phyloP scores from a whole-genome alignment of 2,113 vertebrate species.

The Orcinus orca region DNA sequence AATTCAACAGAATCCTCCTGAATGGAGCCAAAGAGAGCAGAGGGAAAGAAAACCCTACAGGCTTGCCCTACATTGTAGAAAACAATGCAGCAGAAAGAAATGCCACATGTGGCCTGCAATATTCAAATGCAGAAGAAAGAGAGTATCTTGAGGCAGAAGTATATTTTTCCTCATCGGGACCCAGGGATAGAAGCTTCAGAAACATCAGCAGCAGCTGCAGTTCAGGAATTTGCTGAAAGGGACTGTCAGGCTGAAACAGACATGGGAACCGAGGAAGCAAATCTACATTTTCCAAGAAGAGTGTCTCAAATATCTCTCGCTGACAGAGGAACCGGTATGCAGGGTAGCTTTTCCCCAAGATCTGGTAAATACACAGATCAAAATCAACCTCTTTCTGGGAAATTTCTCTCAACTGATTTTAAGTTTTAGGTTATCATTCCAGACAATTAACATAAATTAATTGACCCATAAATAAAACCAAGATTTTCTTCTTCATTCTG shows the following conservation, averaged over 20 bases:
- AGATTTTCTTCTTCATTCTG: neutral
- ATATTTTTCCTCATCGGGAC: neutral
- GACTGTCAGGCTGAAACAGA: neutral
- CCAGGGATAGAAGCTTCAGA: neutral
- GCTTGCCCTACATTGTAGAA: neutral
- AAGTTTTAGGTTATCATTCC: neutral
- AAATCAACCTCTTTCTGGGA: neutral
- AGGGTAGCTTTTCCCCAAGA: neutral
- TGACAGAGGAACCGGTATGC: neutral
- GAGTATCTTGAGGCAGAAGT: neutral
- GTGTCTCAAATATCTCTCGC: neutral
- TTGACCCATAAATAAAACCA: neutral
- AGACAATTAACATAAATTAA: neutral
- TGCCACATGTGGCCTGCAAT: neutral
- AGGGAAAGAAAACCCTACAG: neutral
- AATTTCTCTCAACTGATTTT: neutral
- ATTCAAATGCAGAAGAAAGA: neutral
- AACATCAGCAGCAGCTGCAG: neutral
- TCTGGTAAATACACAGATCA: neutral
- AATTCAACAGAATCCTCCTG: neutral
- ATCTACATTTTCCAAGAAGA: neutral
- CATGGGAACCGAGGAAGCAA: neutral
- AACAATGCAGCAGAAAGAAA: neutral
- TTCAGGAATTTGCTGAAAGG: neutral
- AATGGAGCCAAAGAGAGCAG: neutral